Conservation (phyloP, 2,888 invertebrate species). For the Orthosia gothica region DNA sequence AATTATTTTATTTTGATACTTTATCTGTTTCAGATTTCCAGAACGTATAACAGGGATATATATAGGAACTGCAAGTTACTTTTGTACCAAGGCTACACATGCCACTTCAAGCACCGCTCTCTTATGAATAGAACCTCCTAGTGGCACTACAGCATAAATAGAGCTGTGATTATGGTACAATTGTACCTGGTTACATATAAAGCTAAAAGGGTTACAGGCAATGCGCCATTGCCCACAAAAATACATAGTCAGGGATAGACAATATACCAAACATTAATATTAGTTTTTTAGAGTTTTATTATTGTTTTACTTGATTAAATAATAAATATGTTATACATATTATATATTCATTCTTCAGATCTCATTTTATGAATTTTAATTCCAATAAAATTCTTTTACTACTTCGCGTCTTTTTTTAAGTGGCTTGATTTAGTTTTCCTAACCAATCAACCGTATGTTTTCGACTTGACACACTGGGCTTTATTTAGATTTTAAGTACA, state of each 20-base stretch:
- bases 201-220: too few species aligned
- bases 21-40: conserved; percentile 15
- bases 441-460: too few species aligned
- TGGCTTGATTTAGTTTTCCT: too few species aligned
- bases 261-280: conserved; percentile 29
- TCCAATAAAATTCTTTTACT: too few species aligned
- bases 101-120: conserved; percentile 6
- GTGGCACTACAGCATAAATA: conserved; percentile 32
- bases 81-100: conserved; percentile 22
- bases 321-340: too few species aligned
- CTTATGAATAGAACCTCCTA: background rate
- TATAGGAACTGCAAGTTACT: conserved; percentile 32
- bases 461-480: too few species aligned
- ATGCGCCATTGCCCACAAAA: conserved; percentile 34
- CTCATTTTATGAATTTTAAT: too few species aligned
- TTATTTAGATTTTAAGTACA: too few species aligned
- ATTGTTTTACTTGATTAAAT: too few species aligned
- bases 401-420: too few species aligned
- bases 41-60: conserved; percentile 3
- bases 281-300: background rate
- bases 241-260: conserved; percentile 13
- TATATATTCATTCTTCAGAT: too few species aligned
- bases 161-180: background rate
- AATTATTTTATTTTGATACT: background rate
- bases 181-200: too few species aligned